Evolutionary conservation across 2,888 invertebrate species (phyloP), one percentile per base, ranked within the genome.

Genomic region (Brachyptera risi): DNA sequence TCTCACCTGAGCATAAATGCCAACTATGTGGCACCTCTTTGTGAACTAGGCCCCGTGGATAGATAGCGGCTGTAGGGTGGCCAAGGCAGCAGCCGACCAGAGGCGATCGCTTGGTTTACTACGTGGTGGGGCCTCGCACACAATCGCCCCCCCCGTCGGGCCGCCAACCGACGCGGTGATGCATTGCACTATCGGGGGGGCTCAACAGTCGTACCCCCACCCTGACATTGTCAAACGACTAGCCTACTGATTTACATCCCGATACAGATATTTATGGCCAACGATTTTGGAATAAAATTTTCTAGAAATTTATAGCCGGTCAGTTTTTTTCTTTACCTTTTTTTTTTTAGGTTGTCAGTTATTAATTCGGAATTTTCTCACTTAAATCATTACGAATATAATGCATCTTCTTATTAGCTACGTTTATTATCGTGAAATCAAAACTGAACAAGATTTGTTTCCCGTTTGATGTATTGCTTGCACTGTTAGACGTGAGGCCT

Each of bases 81-180:
- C 42, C 3, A 21, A 5, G 11, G 42, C 42, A n/a, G n/a, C n/a
- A 23, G 47, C 42, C 9, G 38, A n/a, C 47, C 47, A 15, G 54
- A 17, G 37, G 50, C 19, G 54, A 9, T 54, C 21, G 54, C 23
- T 26, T 54, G 23, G 21, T 54, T 54, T 54, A 54, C 21, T 19
- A 54, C 13, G 50, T 27, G 37, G 17, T 42, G 38, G 54, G 42
- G n/a, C n/a, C 54, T 50, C 35, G 49, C n/a, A 59, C 58, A 59
- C 59, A 37, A 42, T 31, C 26, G 38, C 42, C 59, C 54, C n/a
- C n/a, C 31, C 42, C 19, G 37, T 31, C 19, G 56, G 27, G 42
- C 54, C 17, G 50, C 44, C 54, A 26, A 23, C 38, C 42, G 9
- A 11, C n/a, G 2, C 35, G 23, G 35, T 51, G 42, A 54, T 54